Evolutionary conservation across 2,113 vertebrate species (phyloP).

Genomic region (Phyllostomus discolor): DNA sequence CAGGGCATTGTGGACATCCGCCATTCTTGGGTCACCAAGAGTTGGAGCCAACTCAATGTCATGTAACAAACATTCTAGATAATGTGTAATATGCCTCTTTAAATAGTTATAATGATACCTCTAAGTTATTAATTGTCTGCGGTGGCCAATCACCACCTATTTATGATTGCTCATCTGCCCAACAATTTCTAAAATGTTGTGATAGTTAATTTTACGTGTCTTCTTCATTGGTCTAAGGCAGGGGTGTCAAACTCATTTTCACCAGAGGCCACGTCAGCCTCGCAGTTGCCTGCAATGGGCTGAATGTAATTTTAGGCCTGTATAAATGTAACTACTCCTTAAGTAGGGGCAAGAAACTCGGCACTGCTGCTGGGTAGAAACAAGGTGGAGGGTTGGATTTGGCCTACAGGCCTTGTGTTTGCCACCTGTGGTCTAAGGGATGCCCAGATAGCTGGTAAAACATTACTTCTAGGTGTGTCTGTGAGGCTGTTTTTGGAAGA

Average conservation of each 20-base stretch:
- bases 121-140: not conserved
- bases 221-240: not conserved
- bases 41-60: not conserved
- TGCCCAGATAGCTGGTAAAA: not conserved
- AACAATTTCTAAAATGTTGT: not conserved
- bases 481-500: not conserved
- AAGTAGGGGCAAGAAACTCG: too few relatives aligned
- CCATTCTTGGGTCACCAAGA: not conserved
- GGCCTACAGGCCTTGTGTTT: too few relatives aligned
- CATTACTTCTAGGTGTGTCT: not conserved
- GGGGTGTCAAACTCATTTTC: too few relatives aligned
- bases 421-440: not conserved
- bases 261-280: too few relatives aligned
- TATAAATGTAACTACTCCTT: too few relatives aligned
- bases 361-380: too few relatives aligned
- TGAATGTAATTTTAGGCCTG: too few relatives aligned
- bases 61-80: not conserved
- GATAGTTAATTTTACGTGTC: not conserved
- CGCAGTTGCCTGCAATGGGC: too few relatives aligned
- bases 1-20: not conserved
- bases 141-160: not conserved
- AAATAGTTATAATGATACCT: not conserved
- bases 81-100: not conserved
- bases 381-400: too few relatives aligned
- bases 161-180: not conserved